Conservation (phyloP, 2,888 invertebrate species). For the Rotaria magnacalcarata region DNA sequence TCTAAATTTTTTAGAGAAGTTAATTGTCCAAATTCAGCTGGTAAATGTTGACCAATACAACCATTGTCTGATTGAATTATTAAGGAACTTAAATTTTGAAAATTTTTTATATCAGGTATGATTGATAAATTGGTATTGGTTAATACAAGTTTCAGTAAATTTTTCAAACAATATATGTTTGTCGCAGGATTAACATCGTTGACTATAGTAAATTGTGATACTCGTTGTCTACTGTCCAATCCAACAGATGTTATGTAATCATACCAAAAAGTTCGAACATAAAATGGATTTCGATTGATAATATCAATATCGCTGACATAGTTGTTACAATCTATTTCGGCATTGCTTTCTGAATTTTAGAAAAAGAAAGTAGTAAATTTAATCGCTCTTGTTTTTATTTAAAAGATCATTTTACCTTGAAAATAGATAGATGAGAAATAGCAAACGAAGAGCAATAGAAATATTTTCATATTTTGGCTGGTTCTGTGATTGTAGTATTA, state of each 20-base stretch:
- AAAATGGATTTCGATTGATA: neutral
- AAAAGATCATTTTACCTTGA: no score
- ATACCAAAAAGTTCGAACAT: neutral
- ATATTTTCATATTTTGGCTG: no score
- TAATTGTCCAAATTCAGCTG: neutral
- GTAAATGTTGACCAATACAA: neutral
- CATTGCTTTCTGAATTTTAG: no score
- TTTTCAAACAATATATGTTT: slow-evolving; percentile 12
- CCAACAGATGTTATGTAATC: no score
- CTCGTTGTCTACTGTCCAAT: neutral
- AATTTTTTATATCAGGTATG: neutral
- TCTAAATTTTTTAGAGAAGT: neutral
- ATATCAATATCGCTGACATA: neutral
- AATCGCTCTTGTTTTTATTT: no score
- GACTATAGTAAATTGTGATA: neutral
- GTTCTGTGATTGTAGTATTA: no score
- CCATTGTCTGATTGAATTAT: neutral
- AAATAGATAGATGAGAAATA: no score
- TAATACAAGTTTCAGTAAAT: neutral
- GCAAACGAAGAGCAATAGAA: no score
- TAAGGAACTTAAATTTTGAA: neutral
- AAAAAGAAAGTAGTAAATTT: no score
- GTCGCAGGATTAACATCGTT: neutral
- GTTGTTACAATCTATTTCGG: neutral
- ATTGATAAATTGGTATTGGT: neutral